Evolutionary conservation across 1,140 invertebrate genomes (phyloP).

Genomic region (Drosophila navojoa): DNA sequence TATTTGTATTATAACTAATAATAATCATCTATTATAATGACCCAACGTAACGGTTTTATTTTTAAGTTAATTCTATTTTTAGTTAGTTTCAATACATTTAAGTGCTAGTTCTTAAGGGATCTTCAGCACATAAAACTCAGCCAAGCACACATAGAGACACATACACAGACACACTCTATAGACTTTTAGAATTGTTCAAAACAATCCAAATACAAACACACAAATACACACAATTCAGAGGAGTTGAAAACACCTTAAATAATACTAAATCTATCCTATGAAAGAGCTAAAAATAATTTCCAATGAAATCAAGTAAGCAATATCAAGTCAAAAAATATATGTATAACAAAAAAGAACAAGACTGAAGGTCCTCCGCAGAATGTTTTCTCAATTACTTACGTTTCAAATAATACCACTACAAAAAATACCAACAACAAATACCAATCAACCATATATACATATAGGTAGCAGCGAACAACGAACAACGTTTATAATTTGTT

Average conservation of each 20-base stretch:
- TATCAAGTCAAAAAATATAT: conserved; percentile 39
- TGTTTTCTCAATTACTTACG: conserved; percentile 56
- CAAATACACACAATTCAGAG: conserved; percentile 12
- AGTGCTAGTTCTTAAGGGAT: conserved; percentile 59
- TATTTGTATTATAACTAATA: conserved; percentile 1
- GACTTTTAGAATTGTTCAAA: conserved; percentile 36
- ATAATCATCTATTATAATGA: conserved; percentile 15
- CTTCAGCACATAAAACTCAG: conserved; percentile 57
- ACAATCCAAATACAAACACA: conserved; percentile 11
- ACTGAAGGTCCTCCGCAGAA: conserved; percentile 81
- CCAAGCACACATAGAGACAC: too few relatives aligned
- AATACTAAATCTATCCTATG: conserved; percentile 39
- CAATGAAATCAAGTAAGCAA: conserved; percentile 65
- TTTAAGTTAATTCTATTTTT: conserved; percentile 30
- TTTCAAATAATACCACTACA: conserved; percentile 32
- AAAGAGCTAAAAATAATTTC: conserved; percentile 16
- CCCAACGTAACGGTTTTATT: conserved; percentile 26
- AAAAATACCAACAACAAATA: conserved; percentile 31
- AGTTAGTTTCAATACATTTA: conserved; percentile 29
- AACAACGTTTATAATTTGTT: conserved; percentile 78
- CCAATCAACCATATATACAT: conserved; percentile 48
- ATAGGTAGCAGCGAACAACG: conserved; percentile 63
- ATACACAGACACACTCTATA: conserved; percentile 26
- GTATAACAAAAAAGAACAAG: conserved; percentile 58
- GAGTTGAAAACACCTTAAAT: conserved; percentile 30